These are phyloP conservation scores for Heterohyrax brucei DNA, from an alignment of 2,797 vertebrate species.

Conservation along the genomic window DNA sequence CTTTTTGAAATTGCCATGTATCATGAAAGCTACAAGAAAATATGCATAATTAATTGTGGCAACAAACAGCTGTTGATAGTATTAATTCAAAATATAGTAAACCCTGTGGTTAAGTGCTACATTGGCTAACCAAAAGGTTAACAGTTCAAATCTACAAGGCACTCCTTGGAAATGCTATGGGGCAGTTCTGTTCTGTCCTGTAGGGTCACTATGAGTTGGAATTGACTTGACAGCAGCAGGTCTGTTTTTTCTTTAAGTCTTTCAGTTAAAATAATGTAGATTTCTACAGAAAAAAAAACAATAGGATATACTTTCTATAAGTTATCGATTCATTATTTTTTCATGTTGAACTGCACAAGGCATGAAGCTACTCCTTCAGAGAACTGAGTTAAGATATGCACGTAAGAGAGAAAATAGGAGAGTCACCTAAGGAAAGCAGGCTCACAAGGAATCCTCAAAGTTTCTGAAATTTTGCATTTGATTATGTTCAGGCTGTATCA, in stretches of 20 bases:
- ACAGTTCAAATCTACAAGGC: too few species aligned
- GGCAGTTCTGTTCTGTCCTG: too few species aligned
- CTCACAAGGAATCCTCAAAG: slow-evolving; percentile 56
- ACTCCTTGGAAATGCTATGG: too few species aligned
- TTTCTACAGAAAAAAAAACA: background rate
- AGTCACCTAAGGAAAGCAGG: background rate
- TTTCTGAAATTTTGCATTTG: slow-evolving; percentile 60
- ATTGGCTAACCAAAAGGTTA: too few species aligned
- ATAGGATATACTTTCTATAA: background rate
- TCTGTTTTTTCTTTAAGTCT: too few species aligned
- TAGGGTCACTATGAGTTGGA: too few species aligned
- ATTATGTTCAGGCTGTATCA: slow-evolving; percentile 43
- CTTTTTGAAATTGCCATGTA: slow-evolving; percentile 19
- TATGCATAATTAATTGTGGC: slow-evolving; percentile 37
- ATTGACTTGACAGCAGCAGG: too few species aligned
- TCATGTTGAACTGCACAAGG: background rate
- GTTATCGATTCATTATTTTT: slow-evolving; percentile 40
- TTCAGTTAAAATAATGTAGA: background rate
- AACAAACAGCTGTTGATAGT: background rate
- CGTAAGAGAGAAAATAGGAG: slow-evolving; percentile 16
- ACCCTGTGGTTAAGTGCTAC: background rate
- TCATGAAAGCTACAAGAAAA: background rate
- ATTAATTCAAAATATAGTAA: slow-evolving; percentile 53
- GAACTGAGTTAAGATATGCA: slow-evolving; percentile 70
- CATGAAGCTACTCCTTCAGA: background rate